Conservation (phyloP, 2,113 vertebrate species). For the Hylia prasina region DNA sequence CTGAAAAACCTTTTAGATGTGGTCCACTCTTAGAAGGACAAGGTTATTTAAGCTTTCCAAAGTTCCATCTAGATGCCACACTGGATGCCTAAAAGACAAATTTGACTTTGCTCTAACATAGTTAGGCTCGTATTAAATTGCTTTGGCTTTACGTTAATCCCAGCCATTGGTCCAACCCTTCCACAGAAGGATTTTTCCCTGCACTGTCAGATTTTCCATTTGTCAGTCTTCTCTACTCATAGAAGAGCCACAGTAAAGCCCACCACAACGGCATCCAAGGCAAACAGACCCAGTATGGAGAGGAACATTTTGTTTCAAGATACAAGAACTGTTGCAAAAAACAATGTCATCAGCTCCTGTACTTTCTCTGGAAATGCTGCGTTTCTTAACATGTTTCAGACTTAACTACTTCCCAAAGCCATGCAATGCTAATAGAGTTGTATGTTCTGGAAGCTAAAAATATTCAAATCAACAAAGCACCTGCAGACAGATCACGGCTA, state of each 20-base stretch:
- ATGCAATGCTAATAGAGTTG: background rate
- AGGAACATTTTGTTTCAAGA: background rate
- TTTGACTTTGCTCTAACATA: background rate
- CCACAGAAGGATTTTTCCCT: background rate
- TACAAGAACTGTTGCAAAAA: background rate
- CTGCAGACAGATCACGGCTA: background rate
- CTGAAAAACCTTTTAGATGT: background rate
- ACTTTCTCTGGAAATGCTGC: background rate
- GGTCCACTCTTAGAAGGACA: background rate
- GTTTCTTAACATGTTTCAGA: background rate
- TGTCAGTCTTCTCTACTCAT: background rate
- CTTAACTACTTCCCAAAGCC: background rate
- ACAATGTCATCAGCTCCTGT: background rate
- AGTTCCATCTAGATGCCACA: background rate
- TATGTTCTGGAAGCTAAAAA: background rate
- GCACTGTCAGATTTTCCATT: background rate
- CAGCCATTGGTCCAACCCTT: background rate
- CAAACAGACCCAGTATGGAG: background rate
- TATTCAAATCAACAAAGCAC: background rate
- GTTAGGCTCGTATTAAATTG: background rate
- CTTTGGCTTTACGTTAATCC: background rate
- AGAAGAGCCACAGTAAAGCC: background rate
- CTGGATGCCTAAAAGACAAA: background rate
- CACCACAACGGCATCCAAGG: background rate
- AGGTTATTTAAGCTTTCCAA: background rate